Percentiles rank a stretch among this genome's conserved stretches.
Evolutionary conservation across 2,113 vertebrate species (phyloP).

Genomic region (Lepus europaeus): DNA sequence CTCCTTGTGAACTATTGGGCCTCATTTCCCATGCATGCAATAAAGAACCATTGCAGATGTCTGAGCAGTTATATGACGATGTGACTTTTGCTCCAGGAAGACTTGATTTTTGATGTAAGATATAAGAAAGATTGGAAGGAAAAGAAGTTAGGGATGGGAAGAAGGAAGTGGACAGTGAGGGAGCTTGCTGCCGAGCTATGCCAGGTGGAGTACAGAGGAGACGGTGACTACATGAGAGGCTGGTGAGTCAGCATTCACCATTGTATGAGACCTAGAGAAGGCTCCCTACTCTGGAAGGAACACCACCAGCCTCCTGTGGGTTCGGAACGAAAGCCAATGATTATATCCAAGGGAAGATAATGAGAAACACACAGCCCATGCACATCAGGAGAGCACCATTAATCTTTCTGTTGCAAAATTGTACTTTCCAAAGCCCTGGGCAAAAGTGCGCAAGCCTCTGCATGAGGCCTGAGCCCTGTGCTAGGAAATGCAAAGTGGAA

Average conservation of each 20-base stretch:
- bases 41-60: background rate
- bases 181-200: background rate
- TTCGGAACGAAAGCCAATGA: conserved; percentile 18
- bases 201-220: background rate
- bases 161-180: background rate
- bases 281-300: background rate
- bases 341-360: conserved; percentile 46
- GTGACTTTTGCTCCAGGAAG: background rate
- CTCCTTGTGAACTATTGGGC: background rate
- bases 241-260: background rate
- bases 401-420: conserved; percentile 63
- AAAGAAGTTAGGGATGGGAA: background rate
- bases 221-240: background rate
- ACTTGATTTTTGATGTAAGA: background rate
- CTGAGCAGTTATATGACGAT: background rate
- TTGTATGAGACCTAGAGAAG: background rate
- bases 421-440: conserved; percentile 40
- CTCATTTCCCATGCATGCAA: background rate
- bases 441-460: background rate
- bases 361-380: conserved; percentile 5
- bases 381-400: conserved; percentile 38
- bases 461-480: background rate
- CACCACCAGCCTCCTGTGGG: background rate
- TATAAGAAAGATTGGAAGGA: background rate
- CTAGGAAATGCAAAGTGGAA: conserved; percentile 31